Base-by-base conservation (phyloP, 1,140 invertebrate genomes). In the Eumaeus atala region DNA sequence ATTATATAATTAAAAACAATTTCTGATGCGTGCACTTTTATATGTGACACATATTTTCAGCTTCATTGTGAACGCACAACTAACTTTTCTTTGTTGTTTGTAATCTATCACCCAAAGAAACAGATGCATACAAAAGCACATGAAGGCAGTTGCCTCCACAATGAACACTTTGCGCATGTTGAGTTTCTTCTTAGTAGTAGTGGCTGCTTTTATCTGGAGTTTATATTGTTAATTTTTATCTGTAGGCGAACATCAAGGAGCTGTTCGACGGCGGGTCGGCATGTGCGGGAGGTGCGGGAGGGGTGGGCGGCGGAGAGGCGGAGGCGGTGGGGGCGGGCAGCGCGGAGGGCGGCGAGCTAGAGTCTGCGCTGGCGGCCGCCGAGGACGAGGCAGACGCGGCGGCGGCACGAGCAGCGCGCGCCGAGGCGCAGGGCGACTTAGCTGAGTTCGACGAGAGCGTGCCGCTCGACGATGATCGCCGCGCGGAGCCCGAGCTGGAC, bases 361-460 rank as follows among this genome's bases (percentile, higher is more conserved):
- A 96, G 85, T 91, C 80, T 62, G 97, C 96, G 47, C 88, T 99
- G 33, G 95, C 95, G 17, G 93, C 95, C 49, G 96, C 94, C 33
- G 97, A 99, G 87, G 98, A 99, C 88, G 97, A 97, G 74, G 93
- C 93, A 38, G 97, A 99, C 89, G 95, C 97, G 1, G 92, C 93
- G 58, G 98, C 97, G 7, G 96, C 96, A 1, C 92, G 92, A 76
- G 95, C 92, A 6, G 96, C 96, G 0, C 95, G 95, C 69, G 96
- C 96, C 3, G 97, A 99, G 88, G 95, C 94, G 56, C 95, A 94
- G 42, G 96, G 95, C 10, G 97, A 98, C 79, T 88, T 98, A 56
- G 96, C 95, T 0, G 97, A 98, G 84, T 99, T 98, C 88, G 97
- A 99, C 89, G 97, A 99, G 88, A 95, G 93, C 72, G 96, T 98